A percentile compares a stretch with the other conserved stretches of the same genome.
Evolutionary conservation across 2,113 vertebrate genomes (phyloP).

Genomic region (Daboia siamensis): DNA sequence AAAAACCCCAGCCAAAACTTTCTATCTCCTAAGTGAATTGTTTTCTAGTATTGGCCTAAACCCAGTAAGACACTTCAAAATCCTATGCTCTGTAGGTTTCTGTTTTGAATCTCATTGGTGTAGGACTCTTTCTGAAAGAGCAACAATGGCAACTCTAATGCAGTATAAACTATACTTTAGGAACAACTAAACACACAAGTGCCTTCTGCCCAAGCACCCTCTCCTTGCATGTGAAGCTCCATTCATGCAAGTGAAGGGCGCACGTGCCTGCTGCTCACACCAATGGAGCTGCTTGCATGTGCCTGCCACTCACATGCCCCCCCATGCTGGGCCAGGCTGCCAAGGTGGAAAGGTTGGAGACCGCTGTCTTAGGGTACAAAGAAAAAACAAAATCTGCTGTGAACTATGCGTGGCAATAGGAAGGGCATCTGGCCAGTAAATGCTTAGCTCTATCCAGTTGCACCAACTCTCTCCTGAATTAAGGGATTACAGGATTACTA

Average conservation of each 20-base stretch:
- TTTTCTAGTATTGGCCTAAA: neutral
- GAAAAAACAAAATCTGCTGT: neutral
- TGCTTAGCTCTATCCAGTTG: neutral
- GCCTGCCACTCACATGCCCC: fast-evolving
- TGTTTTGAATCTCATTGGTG: neutral
- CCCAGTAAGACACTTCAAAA: neutral
- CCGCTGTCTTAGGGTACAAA: neutral
- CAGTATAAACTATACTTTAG: neutral
- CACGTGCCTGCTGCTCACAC: neutral
- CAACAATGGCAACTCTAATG: neutral
- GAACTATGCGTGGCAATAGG: neutral
- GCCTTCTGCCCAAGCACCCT: no score
- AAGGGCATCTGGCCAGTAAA: neutral
- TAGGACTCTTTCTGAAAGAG: neutral
- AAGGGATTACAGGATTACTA: neutral
- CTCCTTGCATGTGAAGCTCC: neutral
- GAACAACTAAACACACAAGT: neutral
- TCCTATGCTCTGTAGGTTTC: neutral
- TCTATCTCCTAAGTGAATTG: neutral
- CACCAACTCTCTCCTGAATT: neutral
- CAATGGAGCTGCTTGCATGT: neutral
- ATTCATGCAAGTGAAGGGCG: neutral
- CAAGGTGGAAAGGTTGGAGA: neutral
- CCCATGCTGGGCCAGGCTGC: neutral
- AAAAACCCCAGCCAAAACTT: neutral